phyloP scores from a whole-genome alignment of 2,113 vertebrate genomes.

The Austrofundulus limnaeus region DNA sequence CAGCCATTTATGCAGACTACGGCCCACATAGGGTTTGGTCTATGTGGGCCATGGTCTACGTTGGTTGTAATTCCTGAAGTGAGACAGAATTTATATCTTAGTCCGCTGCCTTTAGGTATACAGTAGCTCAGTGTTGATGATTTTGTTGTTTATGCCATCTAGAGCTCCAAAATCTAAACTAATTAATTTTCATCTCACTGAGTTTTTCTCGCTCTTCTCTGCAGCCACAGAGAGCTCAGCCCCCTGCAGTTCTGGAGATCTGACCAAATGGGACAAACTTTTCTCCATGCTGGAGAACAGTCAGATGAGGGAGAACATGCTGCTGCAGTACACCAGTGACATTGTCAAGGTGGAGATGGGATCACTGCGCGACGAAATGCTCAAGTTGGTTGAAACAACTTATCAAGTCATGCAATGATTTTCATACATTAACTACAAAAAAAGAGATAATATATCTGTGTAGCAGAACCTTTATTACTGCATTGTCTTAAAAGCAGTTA shows the following conservation, averaged over 20 bases:
- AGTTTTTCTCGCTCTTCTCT: conserved; percentile 1
- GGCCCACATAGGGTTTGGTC: too few relatives aligned
- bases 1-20: too few relatives aligned
- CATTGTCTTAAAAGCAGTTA: too few relatives aligned
- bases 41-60: too few relatives aligned
- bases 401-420: too few relatives aligned
- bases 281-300: conserved; percentile 97
- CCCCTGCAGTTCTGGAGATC: conserved; percentile 81
- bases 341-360: conserved; percentile 84
- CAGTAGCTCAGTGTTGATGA: too few relatives aligned
- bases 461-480: too few relatives aligned
- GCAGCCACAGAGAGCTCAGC: conserved; percentile 52
- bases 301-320: conserved; percentile 94
- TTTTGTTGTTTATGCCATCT: too few relatives aligned
- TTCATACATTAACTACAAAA: neutral
- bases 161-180: neutral
- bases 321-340: conserved; percentile 87
- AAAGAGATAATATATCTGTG: neutral
- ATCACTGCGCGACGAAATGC: conserved; percentile 81
- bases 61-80: too few relatives aligned
- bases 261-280: conserved; percentile 93
- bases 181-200: neutral
- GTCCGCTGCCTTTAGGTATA: too few relatives aligned
- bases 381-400: conserved; percentile 63
- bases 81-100: too few relatives aligned